Evolutionary conservation across 2,797 vertebrate genomes (phyloP), one percentile per base, ranked within the genome.

Genomic region (Brachyalestes nurse): DNA sequence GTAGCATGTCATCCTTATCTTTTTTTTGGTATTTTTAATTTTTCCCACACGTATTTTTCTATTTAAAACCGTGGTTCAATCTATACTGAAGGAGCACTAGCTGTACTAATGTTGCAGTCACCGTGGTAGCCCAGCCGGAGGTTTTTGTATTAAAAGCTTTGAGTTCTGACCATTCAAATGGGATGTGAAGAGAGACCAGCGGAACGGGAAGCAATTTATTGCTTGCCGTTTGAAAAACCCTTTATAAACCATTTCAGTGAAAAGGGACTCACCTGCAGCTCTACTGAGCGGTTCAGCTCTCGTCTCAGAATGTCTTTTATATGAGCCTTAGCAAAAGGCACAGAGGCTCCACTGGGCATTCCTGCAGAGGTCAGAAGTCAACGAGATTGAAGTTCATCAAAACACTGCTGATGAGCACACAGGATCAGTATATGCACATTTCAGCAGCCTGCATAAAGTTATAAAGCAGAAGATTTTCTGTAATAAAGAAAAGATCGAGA

Each of bases 221-320:
- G 47, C 47, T 51, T 51, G 47, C 13, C 13, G 13, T 51, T 51
- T 51, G 10, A 51, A 51, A 51, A 51, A 14, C 47, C 47, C 47
- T 51, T 34, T 55, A 55, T 23, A 69, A 34, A 53, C 12, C 64
- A 21, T 34, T 7, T 38, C 60, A 53, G 34, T 67, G n/a, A 77
- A 74, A 40, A 34, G n/a, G 25, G 84, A 77, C 92, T 89, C 88
- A 99, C 97, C 97, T 99, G 96, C 8, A 99, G 93, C 88, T 99
- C 97, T 72, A 99, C 94, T 0, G 94, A 92, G 23, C 95, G 94
- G 89, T 94, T 97, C 91, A 98, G 98, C 77, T 96, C 95, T 76
- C 87, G 89, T 90, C 91, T 96, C 87, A 99, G 89, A 67, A 97
- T 92, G 70, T 96, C 95, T 86, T 94, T 94, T 89, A 99, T 95